These are phyloP conservation scores for Acanthopagrus latus DNA, from an alignment of 2,797 vertebrate species.

Conservation along the genomic window DNA sequence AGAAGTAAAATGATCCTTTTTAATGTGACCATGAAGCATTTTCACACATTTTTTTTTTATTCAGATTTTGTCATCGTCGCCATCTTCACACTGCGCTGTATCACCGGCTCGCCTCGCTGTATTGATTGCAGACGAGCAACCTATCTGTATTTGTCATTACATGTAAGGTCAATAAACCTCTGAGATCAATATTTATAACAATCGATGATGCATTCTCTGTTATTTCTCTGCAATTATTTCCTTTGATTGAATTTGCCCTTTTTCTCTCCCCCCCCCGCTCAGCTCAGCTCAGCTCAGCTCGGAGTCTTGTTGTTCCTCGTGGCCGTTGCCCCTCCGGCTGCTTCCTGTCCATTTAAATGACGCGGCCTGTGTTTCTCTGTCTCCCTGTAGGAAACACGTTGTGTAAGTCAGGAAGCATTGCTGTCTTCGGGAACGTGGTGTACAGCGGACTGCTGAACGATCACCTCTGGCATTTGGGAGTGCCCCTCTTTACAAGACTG, in stretches of 20 bases:
- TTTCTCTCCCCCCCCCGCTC: too few relatives aligned
- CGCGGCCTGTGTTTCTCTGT: slow-evolving; percentile 59
- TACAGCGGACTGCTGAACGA: slow-evolving; percentile 83
- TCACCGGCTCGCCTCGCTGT: slow-evolving; percentile 19
- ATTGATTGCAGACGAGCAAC: slow-evolving; percentile 56
- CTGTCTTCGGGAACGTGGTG: slow-evolving; percentile 84
- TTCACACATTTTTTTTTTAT: too few relatives aligned
- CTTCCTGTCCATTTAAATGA: slow-evolving; percentile 65
- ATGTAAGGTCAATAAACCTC: slow-evolving; percentile 71
- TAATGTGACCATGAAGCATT: too few relatives aligned
- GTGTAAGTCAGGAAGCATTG: slow-evolving; percentile 83
- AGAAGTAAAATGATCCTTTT: too few relatives aligned
- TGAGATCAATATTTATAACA: slow-evolving; percentile 72
- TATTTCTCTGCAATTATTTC: slow-evolving; percentile 69
- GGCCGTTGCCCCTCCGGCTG: slow-evolving; percentile 36
- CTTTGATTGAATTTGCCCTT: slow-evolving; percentile 63
- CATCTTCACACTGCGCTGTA: background rate
- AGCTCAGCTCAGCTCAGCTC: background rate
- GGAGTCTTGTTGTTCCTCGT: slow-evolving; percentile 7
- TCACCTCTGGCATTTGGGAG: slow-evolving; percentile 84
- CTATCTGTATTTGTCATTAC: slow-evolving; percentile 62
- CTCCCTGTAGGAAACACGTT: slow-evolving; percentile 80
- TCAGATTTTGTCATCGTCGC: background rate
- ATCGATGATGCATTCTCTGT: slow-evolving; percentile 71
- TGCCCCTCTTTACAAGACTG: slow-evolving; percentile 85